Base-by-base conservation (phyloP, 2,888 invertebrate species). In the Himalopsyche kuldschensis region DNA sequence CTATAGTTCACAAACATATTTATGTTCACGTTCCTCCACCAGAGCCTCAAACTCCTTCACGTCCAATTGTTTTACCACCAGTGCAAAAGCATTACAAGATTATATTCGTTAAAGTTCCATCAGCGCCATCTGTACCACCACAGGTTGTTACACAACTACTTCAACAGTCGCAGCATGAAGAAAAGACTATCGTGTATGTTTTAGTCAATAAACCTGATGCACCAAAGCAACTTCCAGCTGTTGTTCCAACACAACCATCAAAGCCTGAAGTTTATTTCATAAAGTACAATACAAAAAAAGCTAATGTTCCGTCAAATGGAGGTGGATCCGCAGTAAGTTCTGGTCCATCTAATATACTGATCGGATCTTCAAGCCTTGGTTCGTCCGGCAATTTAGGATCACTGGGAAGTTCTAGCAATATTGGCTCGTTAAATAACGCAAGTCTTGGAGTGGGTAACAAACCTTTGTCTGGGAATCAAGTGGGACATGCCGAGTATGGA, bases 231-330 rank as follows among this genome's bases (percentile, higher is more conserved):
- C 0, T 46, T 0, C 75, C 81, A 4, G 17, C 55, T n/a, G 0
- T 75, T 3, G 27, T 69, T 8, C 79, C 63, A 0, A 81, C 80
- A 10, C 75, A 75, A 8, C 85, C 81, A 10, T 47, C 87, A 83
- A 89, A 89, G 81, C 89, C 89, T 11, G 88, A 89, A 85, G 89
- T 88, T 8, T 88, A 88, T 87, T 89, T 89, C 86, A 88, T 89
- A 84, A 87, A 88, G 8, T 89, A 89, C 87, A 86, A 86, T 30
- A 41, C 41, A 3, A 78, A 81, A 20, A 78, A 84, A 41, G 81
- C 81, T n/a, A 47, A 78, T n/a, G 46, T 46, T 24, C 24, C 69
- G 3, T 24, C 32, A 35, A 41, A 78, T 32, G 81, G 75, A 30
- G 27, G 11, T 69, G 27, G 10, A 15, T 24, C 30, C 11, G 0